These are phyloP conservation scores for Epizoanthus rinbou DNA, from an alignment of 92 coral and sea anemone species.

Conservation along the genomic window DNA sequence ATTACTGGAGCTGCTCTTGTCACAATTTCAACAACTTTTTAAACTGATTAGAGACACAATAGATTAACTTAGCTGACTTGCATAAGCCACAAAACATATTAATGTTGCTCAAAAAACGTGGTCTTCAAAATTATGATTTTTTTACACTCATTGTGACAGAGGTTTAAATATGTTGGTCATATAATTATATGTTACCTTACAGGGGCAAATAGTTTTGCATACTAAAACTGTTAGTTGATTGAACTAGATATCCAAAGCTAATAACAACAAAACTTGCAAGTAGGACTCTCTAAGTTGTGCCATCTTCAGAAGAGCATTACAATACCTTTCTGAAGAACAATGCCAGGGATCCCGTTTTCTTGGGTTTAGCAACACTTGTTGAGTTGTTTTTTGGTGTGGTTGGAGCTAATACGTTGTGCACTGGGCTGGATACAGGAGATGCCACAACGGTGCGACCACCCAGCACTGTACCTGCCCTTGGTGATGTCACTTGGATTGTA, in stretches of 20 bases:
- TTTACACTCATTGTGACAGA: no score
- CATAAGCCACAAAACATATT: no score
- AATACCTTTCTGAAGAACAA: slow-evolving; percentile 93
- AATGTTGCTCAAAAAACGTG: no score
- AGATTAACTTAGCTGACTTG: no score
- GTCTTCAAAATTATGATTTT: no score
- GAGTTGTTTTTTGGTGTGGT: slow-evolving; percentile 59
- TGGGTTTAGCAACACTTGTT: slow-evolving; percentile 72
- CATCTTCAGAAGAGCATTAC: not conserved
- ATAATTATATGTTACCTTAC: not conserved
- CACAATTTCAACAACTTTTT: no score
- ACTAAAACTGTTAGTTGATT: no score
- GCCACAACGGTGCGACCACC: slow-evolving; percentile 55
- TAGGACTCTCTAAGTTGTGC: no score
- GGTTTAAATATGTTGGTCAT: not conserved
- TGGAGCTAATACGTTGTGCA: slow-evolving; percentile 67
- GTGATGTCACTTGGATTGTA: slow-evolving; percentile 77
- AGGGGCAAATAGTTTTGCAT: not conserved
- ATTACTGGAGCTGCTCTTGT: no score
- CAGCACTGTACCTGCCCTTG: slow-evolving; percentile 66
- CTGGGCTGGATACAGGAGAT: slow-evolving; percentile 81
- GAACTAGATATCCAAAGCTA: no score
- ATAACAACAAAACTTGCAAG: no score
- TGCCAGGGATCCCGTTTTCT: slow-evolving; percentile 92
- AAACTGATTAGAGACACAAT: no score